Base-by-base conservation (phyloP, 2,797 vertebrate genomes). In the Molossus molossus region DNA sequence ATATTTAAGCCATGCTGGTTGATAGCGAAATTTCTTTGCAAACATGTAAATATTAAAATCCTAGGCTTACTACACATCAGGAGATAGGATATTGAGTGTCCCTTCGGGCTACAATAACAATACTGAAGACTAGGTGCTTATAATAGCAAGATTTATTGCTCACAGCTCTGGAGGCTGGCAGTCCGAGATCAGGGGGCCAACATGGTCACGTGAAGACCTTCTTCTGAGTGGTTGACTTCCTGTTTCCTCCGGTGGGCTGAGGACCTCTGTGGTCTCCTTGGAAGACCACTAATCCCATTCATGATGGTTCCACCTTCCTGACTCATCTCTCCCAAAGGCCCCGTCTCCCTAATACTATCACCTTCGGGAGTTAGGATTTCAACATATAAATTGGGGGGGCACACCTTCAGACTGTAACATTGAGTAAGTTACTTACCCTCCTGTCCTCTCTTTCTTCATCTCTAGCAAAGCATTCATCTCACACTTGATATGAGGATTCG, bases 301-400 rank as follows among this genome's bases (percentile, higher is more conserved):
- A 14, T 14, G n/a, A 53, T 55, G n/a, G 70, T 8, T 8, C 29
- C 67, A 80, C 18, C 60, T 10, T 67, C 29, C 8, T 58, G 23
- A 73, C 37, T 20, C 12, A 37, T 65, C 57, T 50, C 50, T 3
- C 7, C 21, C 50, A 45, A 33, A 65, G 29, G 40, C 1, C 48
- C 1, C 15, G 13, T 14, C 12, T 53, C 76, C 76, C 29, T 53
- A 76, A 45, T 8, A 60, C 14, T 8, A 17, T 76, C 20, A 25
- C 50, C 50, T 82, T 53, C 40, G 18, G 55, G 33, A 10, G 45
- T 79, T 79, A 33, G 21, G 65, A 48, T 57, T 85, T 58, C 1
- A 0, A 40, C 21, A 48, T 17, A 67, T 6, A 21, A 37, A 58
- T 67, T 82, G 2, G 0, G 7, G 11, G 18, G 17, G 4, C 3